Conservation (phyloP, 2,888 invertebrate species). For the Andrena chrysosceles region DNA sequence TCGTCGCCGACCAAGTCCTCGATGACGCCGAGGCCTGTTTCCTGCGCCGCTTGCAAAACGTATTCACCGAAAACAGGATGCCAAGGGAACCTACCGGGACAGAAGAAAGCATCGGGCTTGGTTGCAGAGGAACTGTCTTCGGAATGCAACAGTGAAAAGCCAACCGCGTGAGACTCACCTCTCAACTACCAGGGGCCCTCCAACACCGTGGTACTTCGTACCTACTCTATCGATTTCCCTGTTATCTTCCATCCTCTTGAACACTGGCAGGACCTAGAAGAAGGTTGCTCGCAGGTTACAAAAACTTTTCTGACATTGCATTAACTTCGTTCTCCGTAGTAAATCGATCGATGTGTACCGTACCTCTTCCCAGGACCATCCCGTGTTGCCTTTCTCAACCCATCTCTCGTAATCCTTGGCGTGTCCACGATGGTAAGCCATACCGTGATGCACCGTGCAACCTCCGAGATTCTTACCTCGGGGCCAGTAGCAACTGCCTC, state of each 20-base stretch:
- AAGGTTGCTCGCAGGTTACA: neutral
- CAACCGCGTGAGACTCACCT: constrained; percentile 65
- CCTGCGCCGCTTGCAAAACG: constrained; percentile 87
- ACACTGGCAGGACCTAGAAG: constrained; percentile 89
- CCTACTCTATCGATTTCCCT: constrained; percentile 88
- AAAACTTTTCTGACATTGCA: neutral
- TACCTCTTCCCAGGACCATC: constrained; percentile 90
- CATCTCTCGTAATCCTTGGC: constrained; percentile 91
- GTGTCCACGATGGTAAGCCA: constrained; percentile 93
- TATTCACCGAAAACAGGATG: constrained; percentile 88
- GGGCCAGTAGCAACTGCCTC: constrained; percentile 88
- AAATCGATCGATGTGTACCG: constrained; percentile 4
- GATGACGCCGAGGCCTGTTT: constrained; percentile 88
- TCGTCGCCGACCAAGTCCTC: constrained; percentile 88
- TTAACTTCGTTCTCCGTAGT: too few species aligned
- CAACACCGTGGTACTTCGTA: constrained; percentile 87
- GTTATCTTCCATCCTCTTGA: constrained; percentile 89
- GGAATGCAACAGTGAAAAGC: neutral
- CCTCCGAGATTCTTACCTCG: constrained; percentile 91
- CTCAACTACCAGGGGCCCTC: constrained; percentile 87
- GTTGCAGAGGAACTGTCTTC: neutral
- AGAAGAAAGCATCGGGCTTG: neutral
- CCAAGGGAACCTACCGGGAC: constrained; percentile 86
- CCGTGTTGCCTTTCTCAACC: constrained; percentile 89
- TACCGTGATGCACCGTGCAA: constrained; percentile 90